Percentiles rank a stretch among this genome's conserved stretches.
phyloP scores from a whole-genome alignment of 2,797 vertebrate genomes.

The Merluccius polli region DNA sequence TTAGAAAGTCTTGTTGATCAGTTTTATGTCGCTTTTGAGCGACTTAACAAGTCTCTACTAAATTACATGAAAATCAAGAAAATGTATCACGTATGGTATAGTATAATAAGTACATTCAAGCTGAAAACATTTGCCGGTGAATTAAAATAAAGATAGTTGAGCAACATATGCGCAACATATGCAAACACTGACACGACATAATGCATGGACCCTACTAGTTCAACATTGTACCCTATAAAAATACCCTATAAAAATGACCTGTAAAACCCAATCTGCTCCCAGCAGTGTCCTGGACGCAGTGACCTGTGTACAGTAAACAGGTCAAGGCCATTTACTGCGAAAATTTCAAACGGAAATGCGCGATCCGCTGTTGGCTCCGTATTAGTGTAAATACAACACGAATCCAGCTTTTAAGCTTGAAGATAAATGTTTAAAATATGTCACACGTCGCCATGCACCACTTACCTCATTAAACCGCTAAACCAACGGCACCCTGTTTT shows the following conservation, averaged over 20 bases:
- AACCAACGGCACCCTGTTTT: neutral
- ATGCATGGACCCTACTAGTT: neutral
- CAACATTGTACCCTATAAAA: neutral
- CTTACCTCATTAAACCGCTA: neutral
- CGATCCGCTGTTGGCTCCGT: neutral
- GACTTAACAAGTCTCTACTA: neutral
- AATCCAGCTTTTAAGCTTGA: neutral
- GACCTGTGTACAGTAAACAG: neutral
- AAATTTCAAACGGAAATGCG: neutral
- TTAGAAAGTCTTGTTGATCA: neutral
- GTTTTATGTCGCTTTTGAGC: neutral
- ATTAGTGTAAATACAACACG: neutral
- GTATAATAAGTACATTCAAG: no score
- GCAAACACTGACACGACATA: neutral
- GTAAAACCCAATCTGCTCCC: neutral
- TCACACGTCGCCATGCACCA: neutral
- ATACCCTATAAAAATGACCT: neutral
- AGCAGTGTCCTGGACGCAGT: neutral
- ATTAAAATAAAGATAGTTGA: neutral
- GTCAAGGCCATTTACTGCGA: neutral
- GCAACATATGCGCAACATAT: neutral
- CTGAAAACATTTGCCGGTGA: neutral
- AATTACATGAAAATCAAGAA: neutral
- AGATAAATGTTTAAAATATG: neutral
- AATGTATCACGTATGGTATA: neutral